Evolutionary conservation across 2,888 invertebrate species (phyloP), one percentile per base, ranked within the genome.

Genomic region (Drosophila atroscutellata): DNA sequence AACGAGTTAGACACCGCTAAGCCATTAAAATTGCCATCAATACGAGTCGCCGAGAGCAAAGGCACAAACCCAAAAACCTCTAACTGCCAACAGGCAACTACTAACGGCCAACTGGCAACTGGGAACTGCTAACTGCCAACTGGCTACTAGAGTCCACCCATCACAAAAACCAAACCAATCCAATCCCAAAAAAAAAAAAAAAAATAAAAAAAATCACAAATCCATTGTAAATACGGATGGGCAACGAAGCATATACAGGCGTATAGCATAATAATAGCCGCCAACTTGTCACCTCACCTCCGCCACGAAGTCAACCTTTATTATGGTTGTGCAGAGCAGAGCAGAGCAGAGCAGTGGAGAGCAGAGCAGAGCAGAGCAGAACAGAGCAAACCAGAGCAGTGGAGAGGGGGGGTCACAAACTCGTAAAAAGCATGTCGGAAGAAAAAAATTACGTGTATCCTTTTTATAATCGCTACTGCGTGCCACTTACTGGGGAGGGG

Each of bases 21-120:
- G 89, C 90, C 90, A 88, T 89, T 88, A 85, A 88, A 90, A 85
- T 83, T 75, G 85, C 75, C 70, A 89, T 89, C 89, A 87, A 84
- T 76, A 80, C 65, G 64, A 80, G 51, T 51, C 56, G 30, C 63
- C 39, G 50, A 62, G 60, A 60, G 55, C 59, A 50, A 50, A 26
- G 54, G 50, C 54, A 32, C 47, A 49, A 39, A 42, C 56, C 37
- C 45, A 39, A 61, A 58, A 50, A 56, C 54, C 67, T 66, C 39
- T 58, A 58, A 57, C 52, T 32, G 37, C 45, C 42, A 67, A 57
- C 39, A 28, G 61, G 37, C 54, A 59, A 37, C 54, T 20, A 37
- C 36, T 32, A 18, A 18, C 26, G 2, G 49, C 26, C n/a, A 28
- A 51, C 68, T 42, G 34, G 18, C 26, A 55, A 56, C 39, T 26